Evolutionary conservation across 2,888 invertebrate species (phyloP), one percentile per base, ranked within the genome.

Genomic region (Eutolmus rufibarbis): DNA sequence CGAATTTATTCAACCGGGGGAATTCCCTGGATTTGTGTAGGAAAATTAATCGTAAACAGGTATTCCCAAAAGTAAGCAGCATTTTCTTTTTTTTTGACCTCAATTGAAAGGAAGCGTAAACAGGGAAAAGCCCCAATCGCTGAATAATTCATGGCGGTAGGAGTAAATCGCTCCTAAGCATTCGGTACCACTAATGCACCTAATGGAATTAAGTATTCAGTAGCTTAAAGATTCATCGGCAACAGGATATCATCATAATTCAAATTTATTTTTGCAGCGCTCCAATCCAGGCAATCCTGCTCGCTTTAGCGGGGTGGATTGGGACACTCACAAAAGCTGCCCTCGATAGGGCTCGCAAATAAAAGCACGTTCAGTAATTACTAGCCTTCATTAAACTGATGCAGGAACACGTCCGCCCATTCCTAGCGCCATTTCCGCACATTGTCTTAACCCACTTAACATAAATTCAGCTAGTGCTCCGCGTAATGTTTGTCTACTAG

Each of bases 371-470:
- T 79, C 37, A 56, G 57, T 82, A 82, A 82, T 82, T 82, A 82
- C 82, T 37, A 19, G 82, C 66, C 82, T 82, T 57, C 82, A 37
- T 82, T 82, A 66, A 82, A 57, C 37, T 82, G 34, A 57, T 82
- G 82, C 82, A 82, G 28, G 82, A 34, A 82, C 82, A 82, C 57
- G 82, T 82, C 40, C 57, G 57, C 66, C 51, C 57, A 34, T 66
- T 57, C 82, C 82, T 19, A 51, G 23, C 19, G 34, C 9, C 9
- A 57, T 66, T 66, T 82, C 82, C 57, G 82, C 56, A 57, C n/a
- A 40, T 82, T 37, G 19, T 82, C 66, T 37, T 82, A 37, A 16
- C 34, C 66, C 57, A 66, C 57, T 57, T 79, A 79, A 79, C 57
- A 57, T 57, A 82, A 57, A 57, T 82, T 51, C 37, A 28, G 23